phyloP scores from a whole-genome alignment of 2,888 invertebrate genomes.

The Drosophila imparisetae region DNA sequence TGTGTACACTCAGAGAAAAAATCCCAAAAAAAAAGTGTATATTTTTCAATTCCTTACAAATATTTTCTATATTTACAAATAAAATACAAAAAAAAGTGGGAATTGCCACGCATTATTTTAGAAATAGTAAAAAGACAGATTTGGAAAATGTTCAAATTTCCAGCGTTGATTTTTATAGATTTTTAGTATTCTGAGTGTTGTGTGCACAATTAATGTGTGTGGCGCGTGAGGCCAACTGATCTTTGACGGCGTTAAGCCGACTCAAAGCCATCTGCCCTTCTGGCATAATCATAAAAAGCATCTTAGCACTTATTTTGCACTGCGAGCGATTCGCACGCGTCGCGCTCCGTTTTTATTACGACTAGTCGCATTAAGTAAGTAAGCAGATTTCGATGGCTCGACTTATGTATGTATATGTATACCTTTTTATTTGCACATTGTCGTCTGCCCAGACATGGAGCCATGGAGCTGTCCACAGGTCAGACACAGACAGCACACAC shows the following conservation, averaged over 20 bases:
- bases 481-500: slow-evolving; percentile 3
- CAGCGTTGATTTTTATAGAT: too few relatives aligned
- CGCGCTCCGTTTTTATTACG: slow-evolving; percentile 47
- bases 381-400: slow-evolving; percentile 55
- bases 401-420: slow-evolving; percentile 23
- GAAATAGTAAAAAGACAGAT: too few relatives aligned
- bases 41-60: too few relatives aligned
- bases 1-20: background rate
- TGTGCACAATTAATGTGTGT: background rate
- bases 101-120: too few relatives aligned
- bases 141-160: too few relatives aligned
- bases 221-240: slow-evolving; percentile 9
- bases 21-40: too few relatives aligned
- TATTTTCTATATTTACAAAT: too few relatives aligned
- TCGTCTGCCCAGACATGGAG: slow-evolving; percentile 45
- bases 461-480: slow-evolving; percentile 27
- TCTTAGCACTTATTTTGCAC: slow-evolving; percentile 62
- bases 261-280: slow-evolving; percentile 25
- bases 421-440: slow-evolving; percentile 36
- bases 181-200: background rate
- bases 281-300: slow-evolving; percentile 68
- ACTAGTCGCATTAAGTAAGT: slow-evolving; percentile 51
- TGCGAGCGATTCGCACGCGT: slow-evolving; percentile 21
- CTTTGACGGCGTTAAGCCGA: background rate
- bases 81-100: too few relatives aligned